Evolutionary conservation across 2,113 vertebrate species (phyloP), one percentile per base, ranked within the genome.

Genomic region (Poicephalus gulielmi): DNA sequence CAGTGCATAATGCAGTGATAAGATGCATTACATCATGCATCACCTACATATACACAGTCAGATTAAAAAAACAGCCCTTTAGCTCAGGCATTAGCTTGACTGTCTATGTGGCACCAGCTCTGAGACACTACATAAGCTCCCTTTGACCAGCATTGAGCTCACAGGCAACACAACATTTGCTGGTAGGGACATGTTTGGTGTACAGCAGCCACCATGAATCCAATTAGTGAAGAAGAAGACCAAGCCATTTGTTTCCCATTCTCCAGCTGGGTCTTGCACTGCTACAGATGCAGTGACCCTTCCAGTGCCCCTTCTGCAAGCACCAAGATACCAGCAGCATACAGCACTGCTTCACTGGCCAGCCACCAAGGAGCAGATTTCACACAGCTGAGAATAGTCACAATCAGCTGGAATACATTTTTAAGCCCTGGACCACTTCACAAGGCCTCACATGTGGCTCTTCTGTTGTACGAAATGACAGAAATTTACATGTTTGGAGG

Each of bases 361-460:
- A 0, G 64, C 46, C 83, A 66, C 57, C 0, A 0, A 71, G 50
- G 39, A 83, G 67, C 53, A 86, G 52, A 81, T 43, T 69, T 83
- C 49, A 66, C 74, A 60, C n/a, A 70, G 86, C 78, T 88, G 90
- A 88, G 55, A 90, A 53, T 24, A 86, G 71, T 30, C 88, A 94
- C 77, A 88, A 86, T 28, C 71, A 96, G 55, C 37, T 76, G 71
- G 31, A 85, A 91, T 11, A 78, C 50, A 50, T 82, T 90, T 92
- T 68, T 81, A 62, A 90, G 76, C 76, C 83, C 44, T 59, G 43
- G 71, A 69, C 66, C 74, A 71, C 74, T 85, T 83, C 80, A 78
- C 35, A 86, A 52, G 44, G 90, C 75, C 71, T 88, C 70, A 83
- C 57, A 79, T 31, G 55, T 41, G 80, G 77, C 77, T 89, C 35